A percentile compares a stretch with the other conserved stretches of the same genome.
Evolutionary conservation across 2,797 vertebrate species (phyloP).

Genomic region (Falco naumanni): DNA sequence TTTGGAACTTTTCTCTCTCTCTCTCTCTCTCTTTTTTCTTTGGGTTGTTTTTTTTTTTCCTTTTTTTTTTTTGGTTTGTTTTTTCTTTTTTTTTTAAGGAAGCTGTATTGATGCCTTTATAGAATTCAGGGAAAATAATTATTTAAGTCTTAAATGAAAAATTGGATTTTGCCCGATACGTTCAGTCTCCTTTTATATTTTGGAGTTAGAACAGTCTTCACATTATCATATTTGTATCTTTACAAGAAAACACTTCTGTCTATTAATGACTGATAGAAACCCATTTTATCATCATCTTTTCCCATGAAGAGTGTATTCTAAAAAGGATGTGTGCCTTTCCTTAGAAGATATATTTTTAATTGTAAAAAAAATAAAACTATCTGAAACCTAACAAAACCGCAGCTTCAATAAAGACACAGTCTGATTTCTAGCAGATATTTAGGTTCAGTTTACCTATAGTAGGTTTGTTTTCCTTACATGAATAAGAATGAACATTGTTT

Average conservation of each 20-base stretch:
- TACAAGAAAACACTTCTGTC: neutral
- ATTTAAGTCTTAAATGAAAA: neutral
- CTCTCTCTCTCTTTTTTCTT: too few species aligned
- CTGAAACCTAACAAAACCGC: neutral
- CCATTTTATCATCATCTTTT: neutral
- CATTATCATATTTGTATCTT: neutral
- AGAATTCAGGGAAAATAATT: neutral
- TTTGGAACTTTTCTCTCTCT: neutral
- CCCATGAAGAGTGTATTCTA: neutral
- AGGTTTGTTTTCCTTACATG: neutral
- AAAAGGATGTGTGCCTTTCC: neutral
- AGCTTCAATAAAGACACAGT: neutral
- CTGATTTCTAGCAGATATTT: neutral
- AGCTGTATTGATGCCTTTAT: neutral
- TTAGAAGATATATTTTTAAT: neutral
- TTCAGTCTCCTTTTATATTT: neutral
- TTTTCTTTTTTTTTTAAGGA: neutral
- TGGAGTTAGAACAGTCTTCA: neutral
- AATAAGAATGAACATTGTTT: neutral
- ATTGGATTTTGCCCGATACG: accelerated
- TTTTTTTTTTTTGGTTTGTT: too few species aligned
- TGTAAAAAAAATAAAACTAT: neutral
- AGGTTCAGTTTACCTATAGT: neutral
- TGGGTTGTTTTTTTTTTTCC: neutral
- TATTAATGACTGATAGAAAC: neutral